A percentile compares a stretch with the other conserved stretches of the same genome.
phyloP scores from a whole-genome alignment of 2,888 invertebrate genomes.

The Eupithecia subumbrata region DNA sequence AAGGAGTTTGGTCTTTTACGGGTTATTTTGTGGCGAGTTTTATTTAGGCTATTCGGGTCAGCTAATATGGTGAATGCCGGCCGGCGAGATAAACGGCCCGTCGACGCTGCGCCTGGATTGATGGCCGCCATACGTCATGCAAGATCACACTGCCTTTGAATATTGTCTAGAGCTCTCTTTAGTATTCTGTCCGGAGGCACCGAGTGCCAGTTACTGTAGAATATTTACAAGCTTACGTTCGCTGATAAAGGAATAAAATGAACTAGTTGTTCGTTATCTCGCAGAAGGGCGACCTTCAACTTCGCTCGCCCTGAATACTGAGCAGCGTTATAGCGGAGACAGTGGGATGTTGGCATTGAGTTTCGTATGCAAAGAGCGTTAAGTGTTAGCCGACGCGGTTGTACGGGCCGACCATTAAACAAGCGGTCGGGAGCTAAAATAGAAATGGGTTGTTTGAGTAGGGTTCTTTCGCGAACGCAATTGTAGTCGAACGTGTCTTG shows the following conservation, averaged over 20 bases:
- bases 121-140: conserved; percentile 56
- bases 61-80: conserved; percentile 55
- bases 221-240: conserved; percentile 45
- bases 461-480: conserved; percentile 83
- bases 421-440: conserved; percentile 80
- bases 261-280: conserved; percentile 74
- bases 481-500: conserved; percentile 82
- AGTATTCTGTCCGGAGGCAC: conserved; percentile 39
- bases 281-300: conserved; percentile 78
- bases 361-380: conserved; percentile 84
- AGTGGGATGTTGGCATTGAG: conserved; percentile 72
- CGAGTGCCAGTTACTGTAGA: conserved; percentile 40
- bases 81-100: conserved; percentile 51
- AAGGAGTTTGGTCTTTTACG: conserved; percentile 70
- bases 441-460: conserved; percentile 83
- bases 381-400: conserved; percentile 82
- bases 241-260: conserved; percentile 57
- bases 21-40: conserved; percentile 68
- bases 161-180: conserved; percentile 37
- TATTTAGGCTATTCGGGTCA: conserved; percentile 66
- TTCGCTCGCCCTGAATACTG: conserved; percentile 74
- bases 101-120: conserved; percentile 49
- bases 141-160: conserved; percentile 48
- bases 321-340: conserved; percentile 78
- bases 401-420: conserved; percentile 83